Conservation (phyloP, 2,888 invertebrate genomes). For the Abrostola tripartita region DNA sequence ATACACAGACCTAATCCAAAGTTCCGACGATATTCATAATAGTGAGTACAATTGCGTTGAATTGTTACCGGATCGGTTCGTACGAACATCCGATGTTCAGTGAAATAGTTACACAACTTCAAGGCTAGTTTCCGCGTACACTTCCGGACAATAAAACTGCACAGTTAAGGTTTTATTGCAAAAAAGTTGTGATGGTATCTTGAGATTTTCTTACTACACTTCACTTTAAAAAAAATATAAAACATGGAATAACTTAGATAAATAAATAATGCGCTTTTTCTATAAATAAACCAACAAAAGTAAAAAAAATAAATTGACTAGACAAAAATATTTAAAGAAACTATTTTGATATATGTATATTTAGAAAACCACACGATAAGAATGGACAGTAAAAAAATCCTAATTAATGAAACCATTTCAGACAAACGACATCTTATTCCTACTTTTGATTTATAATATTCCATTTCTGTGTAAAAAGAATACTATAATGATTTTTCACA, state of each 20-base stretch:
- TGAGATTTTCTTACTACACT: background rate
- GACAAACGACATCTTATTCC: no score
- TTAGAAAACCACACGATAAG: background rate
- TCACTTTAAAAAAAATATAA: background rate
- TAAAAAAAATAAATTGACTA: background rate
- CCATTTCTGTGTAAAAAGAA: no score
- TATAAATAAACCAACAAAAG: no score
- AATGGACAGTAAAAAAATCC: background rate
- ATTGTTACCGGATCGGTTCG: conserved; percentile 47
- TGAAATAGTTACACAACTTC: conserved; percentile 53
- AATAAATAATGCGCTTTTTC: no score
- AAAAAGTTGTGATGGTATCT: background rate
- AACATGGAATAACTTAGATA: background rate
- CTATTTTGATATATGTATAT: background rate
- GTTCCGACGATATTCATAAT: conserved; percentile 34
- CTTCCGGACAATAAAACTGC: conserved; percentile 23
- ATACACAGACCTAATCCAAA: conserved; percentile 27
- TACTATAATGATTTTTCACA: no score
- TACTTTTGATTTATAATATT: no score
- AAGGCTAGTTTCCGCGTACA: conserved; percentile 43
- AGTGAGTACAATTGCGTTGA: conserved; percentile 40
- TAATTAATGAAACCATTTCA: no score
- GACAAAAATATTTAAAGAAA: background rate
- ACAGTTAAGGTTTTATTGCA: background rate
- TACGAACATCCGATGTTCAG: conserved; percentile 44